Conservation (phyloP, 2,888 invertebrate species). For the Lepidocyrtoides sp. region DNA sequence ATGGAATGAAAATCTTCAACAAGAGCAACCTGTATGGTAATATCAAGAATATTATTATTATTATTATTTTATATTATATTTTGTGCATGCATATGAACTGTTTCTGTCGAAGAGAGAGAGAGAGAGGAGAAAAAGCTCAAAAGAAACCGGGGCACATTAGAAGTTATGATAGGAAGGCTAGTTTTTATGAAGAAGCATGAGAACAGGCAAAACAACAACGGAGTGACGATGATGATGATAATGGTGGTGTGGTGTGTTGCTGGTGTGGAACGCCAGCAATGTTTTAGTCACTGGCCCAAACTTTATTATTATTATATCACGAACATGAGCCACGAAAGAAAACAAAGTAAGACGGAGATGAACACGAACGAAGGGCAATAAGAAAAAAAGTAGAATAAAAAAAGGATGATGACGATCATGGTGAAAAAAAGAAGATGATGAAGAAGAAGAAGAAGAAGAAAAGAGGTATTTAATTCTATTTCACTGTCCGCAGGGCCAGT, state of each 20-base stretch:
- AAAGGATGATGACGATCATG: slow-evolving; percentile 31
- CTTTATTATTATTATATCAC: slow-evolving; percentile 80
- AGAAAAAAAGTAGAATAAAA: slow-evolving; percentile 42
- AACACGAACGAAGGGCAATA: slow-evolving; percentile 39
- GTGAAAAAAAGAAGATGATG: slow-evolving; percentile 25
- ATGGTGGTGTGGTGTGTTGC: slow-evolving; percentile 2
- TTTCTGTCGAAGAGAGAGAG: slow-evolving; percentile 45
- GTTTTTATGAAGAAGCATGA: slow-evolving; percentile 46
- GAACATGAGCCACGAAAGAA: slow-evolving; percentile 74
- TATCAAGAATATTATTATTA: background rate
- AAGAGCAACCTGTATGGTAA: slow-evolving; percentile 8
- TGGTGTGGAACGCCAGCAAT: slow-evolving; percentile 41
- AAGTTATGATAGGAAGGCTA: slow-evolving; percentile 67
- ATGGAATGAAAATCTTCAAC: background rate
- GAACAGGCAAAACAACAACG: slow-evolving; percentile 11
- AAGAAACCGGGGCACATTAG: slow-evolving; percentile 77
- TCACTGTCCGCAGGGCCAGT: slow-evolving; percentile 81
- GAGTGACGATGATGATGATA: slow-evolving; percentile 33
- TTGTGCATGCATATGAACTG: slow-evolving; percentile 54
- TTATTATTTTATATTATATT: background rate
- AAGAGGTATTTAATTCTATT: slow-evolving; percentile 81
- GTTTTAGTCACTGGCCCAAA: slow-evolving; percentile 60
- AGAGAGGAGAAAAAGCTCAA: slow-evolving; percentile 25
- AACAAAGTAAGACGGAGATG: slow-evolving; percentile 50
- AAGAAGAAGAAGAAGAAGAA: slow-evolving; percentile 58